Base-by-base conservation (phyloP, 1,140 invertebrate species). In the Eumaeus atala region DNA sequence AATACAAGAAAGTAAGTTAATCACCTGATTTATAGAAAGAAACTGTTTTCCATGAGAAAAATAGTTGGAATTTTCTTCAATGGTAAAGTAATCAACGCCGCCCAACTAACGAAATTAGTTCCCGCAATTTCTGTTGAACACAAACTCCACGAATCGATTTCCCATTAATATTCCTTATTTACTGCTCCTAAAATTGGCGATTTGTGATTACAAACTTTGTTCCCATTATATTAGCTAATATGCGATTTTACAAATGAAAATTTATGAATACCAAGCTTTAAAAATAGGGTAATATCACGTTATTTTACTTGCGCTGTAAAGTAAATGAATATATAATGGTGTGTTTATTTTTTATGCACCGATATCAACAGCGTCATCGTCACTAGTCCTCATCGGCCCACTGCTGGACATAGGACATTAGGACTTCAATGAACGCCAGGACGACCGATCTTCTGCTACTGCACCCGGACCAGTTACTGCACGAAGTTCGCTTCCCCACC, bases 91-190 rank as follows among this genome's bases (percentile, higher is more conserved):
- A 44, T 44, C 14, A 44, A 17, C 40, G 40, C 16, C 21, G 21
- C 21, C n/a, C 21, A 28, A 28, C 21, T 44, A 44, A 44, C 40
- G 17, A 44, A 44, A 44, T 44, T 44, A 44, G 40, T 44, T 44
- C 12, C 9, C 14, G 40, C 40, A 14, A 17, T 44, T 44, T 44
- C 40, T 44, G 14, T 28, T 16, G 12, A 44, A 44, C 40, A 28
- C 40, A 16, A 44, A 44, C 14, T 44, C 21, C 21, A 28, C 16
- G 40, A 44, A 44, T 44, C 40, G 40, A 44, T 44, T 44, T 44
- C 40, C 16, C 40, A 44, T 44, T 44, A 44, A 44, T 44, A 44
- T 44, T 44, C 40, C 14, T 44, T 44, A 44, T 44, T 44, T 44
- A 44, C 40, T 44, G 40, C 40, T 44, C 40, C 40, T 44, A 44